Conservation (phyloP, 2,113 vertebrate species). For the Falcunculus frontatus region DNA sequence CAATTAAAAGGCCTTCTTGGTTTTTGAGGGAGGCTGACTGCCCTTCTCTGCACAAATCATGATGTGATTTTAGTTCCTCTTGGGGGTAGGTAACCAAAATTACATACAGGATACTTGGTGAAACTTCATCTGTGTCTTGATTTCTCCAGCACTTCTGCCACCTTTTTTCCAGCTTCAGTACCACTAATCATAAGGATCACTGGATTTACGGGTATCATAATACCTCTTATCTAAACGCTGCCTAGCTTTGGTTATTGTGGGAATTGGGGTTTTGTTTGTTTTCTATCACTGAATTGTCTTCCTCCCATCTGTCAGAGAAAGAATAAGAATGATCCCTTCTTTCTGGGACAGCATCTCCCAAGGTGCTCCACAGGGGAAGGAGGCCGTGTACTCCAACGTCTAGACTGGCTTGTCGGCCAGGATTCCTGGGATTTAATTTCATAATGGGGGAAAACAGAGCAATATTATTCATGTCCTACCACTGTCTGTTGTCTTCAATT, state of each 20-base stretch:
- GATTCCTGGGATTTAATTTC: not conserved
- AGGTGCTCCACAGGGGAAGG: not conserved
- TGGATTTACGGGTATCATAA: not conserved
- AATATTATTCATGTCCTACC: not conserved
- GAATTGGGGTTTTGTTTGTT: not conserved
- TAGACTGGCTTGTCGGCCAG: not conserved
- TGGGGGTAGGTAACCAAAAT: not conserved
- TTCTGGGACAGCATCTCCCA: not conserved
- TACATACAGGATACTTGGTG: not conserved
- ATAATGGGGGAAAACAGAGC: not conserved
- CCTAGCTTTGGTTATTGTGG: not conserved
- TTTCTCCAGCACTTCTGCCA: not conserved
- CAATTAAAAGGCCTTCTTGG: not conserved
- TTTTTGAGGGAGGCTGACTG: not conserved
- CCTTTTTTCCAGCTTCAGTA: not conserved
- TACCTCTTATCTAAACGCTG: not conserved
- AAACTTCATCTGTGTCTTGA: not conserved
- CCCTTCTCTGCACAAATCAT: not conserved
- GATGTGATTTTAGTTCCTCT: not conserved
- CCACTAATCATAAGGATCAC: not conserved
- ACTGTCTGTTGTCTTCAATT: not conserved
- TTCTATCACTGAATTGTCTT: not conserved
- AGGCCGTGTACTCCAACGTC: not conserved
- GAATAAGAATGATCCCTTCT: not conserved
- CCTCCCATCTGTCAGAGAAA: not conserved